Evolutionary conservation across 1,140 invertebrate species (phyloP).

Genomic region (Doryteuthis pealeii): DNA sequence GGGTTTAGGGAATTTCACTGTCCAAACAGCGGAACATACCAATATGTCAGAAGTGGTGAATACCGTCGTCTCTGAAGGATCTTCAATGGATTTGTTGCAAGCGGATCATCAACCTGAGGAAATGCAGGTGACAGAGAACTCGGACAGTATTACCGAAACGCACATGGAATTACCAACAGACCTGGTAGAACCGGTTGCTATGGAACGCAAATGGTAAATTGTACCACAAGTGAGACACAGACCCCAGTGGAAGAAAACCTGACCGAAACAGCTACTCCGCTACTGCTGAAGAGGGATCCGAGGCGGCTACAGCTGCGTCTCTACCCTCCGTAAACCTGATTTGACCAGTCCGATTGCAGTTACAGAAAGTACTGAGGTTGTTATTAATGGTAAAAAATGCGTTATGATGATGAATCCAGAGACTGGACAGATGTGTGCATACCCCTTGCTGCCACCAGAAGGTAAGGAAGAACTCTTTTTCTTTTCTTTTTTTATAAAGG

Average conservation of each 20-base stretch:
- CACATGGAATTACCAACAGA: not conserved
- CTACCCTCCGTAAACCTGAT: conserved; percentile 36
- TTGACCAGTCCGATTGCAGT: conserved; percentile 53
- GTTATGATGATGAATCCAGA: conserved; percentile 53
- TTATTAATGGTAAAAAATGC: conserved; percentile 58
- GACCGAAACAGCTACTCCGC: not conserved
- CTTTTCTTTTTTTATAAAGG: too few species aligned
- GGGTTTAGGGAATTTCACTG: not conserved
- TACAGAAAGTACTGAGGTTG: conserved; percentile 49
- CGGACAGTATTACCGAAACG: not conserved
- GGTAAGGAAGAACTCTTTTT: too few species aligned
- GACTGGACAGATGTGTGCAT: conserved; percentile 56
- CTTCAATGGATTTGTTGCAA: conserved; percentile 25
- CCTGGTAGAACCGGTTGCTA: not conserved
- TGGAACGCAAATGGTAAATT: not conserved
- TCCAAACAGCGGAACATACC: not conserved
- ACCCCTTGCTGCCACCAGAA: conserved; percentile 46
- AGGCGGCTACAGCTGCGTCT: not conserved
- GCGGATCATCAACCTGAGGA: not conserved
- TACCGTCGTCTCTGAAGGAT: conserved; percentile 20
- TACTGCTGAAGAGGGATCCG: not conserved
- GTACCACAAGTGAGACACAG: not conserved
- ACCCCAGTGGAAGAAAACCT: not conserved
- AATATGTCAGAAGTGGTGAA: conserved; percentile 25
- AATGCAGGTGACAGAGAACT: not conserved